Evolutionary conservation across 2,797 vertebrate genomes (phyloP).

Genomic region (Catharus ustulatus): DNA sequence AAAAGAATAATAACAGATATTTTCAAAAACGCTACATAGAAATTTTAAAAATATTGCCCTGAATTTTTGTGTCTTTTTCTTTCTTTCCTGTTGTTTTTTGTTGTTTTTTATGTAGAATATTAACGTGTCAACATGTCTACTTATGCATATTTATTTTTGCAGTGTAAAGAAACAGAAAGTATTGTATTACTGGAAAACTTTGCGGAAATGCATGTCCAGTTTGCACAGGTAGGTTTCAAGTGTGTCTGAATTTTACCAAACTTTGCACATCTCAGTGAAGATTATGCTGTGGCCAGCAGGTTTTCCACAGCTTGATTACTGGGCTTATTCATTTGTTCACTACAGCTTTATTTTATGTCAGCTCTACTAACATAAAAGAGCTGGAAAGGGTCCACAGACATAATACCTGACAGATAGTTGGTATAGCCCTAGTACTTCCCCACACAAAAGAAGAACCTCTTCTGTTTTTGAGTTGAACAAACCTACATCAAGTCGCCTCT

Average conservation of each 20-base stretch:
- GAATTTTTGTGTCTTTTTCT: not conserved
- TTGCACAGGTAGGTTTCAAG: not conserved
- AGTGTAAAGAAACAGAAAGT: not conserved
- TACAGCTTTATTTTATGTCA: not conserved
- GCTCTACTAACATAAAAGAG: not conserved
- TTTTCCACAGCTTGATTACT: slow-evolving; percentile 10
- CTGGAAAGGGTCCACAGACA: not conserved
- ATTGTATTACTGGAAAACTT: not conserved
- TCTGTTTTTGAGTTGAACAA: not conserved
- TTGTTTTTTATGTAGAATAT: not conserved
- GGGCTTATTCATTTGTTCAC: not conserved
- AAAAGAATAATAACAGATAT: not conserved
- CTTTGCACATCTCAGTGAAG: not conserved
- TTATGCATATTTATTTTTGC: not conserved
- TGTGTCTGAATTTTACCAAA: not conserved
- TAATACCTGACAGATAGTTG: not conserved
- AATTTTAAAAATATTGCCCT: not conserved
- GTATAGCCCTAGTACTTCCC: not conserved
- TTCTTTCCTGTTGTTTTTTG: not conserved
- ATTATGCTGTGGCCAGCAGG: not conserved
- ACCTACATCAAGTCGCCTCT: not conserved
- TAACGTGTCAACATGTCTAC: not conserved
- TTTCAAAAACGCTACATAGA: not conserved
- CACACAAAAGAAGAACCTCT: not conserved
- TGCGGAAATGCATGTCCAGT: not conserved